These are phyloP conservation scores for Saxidomus purpurata DNA, from an alignment of 1,140 invertebrate genomes.

Conservation along the genomic window DNA sequence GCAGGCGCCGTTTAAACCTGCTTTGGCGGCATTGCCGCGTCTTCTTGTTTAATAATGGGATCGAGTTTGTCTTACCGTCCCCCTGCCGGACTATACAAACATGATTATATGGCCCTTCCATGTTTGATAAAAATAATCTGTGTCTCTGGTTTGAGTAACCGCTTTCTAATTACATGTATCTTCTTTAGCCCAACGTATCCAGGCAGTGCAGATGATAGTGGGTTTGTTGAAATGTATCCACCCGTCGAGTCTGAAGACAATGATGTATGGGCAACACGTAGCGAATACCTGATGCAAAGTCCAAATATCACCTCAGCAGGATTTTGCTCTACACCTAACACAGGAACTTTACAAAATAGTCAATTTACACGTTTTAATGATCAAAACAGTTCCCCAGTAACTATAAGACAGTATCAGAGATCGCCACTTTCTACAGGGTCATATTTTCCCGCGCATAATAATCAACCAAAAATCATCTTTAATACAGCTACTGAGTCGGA, in stretches of 20 bases:
- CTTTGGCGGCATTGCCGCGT: too few species aligned
- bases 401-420: neutral
- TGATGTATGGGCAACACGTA: neutral
- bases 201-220: constrained; percentile 32
- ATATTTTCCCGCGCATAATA: neutral
- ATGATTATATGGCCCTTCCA: too few species aligned
- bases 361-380: neutral
- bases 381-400: neutral
- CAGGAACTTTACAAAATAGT: neutral
- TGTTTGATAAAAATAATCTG: too few species aligned
- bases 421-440: neutral
- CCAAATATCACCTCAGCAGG: neutral
- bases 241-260: neutral
- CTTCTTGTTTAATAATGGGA: too few species aligned
- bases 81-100: too few species aligned
- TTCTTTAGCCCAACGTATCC: neutral
- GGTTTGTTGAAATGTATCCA: constrained; percentile 30
- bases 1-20: too few species aligned
- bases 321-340: neutral
- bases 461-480: neutral
- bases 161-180: too few species aligned
- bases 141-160: too few species aligned
- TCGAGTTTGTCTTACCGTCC: too few species aligned
- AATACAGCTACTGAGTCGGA: neutral
- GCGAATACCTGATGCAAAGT: neutral